Percentiles rank a stretch among this genome's conserved stretches.
These are phyloP conservation scores for Heliconius hermathena DNA, from an alignment of 1,140 invertebrate genomes.

Conservation along the genomic window DNA sequence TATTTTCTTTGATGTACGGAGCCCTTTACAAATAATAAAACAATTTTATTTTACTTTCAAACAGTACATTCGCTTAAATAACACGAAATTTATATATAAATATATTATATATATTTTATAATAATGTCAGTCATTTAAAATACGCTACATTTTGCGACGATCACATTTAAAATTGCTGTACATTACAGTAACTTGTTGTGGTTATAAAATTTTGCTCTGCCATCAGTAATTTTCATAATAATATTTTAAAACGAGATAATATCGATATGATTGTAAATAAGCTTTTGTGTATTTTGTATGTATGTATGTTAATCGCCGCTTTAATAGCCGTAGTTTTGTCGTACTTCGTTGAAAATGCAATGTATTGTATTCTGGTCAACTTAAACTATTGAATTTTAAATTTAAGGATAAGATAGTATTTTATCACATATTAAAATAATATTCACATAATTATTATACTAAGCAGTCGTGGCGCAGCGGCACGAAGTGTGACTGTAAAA, in stretches of 20 bases:
- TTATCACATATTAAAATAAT: not conserved
- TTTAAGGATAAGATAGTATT: not conserved
- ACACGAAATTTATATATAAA: not conserved
- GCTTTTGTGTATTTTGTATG: not conserved
- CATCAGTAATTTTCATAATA: conserved; percentile 12
- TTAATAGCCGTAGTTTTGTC: not conserved
- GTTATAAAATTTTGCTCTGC: conserved; percentile 4
- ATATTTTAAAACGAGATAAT: conserved; percentile 4
- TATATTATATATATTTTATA: not conserved
- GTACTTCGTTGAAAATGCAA: not conserved
- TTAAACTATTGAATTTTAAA: not conserved
- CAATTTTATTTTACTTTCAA: too few species aligned
- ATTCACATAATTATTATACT: too few species aligned
- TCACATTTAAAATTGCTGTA: conserved; percentile 21
- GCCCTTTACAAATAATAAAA: too few species aligned
- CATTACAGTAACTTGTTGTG: conserved; percentile 16
- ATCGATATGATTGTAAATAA: not conserved
- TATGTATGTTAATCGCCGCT: not conserved
- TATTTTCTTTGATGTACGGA: too few species aligned
- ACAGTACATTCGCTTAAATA: too few species aligned
- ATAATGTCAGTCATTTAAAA: conserved; percentile 2
- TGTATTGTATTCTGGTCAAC: not conserved
- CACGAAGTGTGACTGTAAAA: too few species aligned
- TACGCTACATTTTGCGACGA: conserved; percentile 12
- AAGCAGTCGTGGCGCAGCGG: too few species aligned